Percentiles rank a stretch among this genome's conserved stretches.
Evolutionary conservation across 1,140 invertebrate species (phyloP).

Genomic region (Nixonia krombeini): DNA sequence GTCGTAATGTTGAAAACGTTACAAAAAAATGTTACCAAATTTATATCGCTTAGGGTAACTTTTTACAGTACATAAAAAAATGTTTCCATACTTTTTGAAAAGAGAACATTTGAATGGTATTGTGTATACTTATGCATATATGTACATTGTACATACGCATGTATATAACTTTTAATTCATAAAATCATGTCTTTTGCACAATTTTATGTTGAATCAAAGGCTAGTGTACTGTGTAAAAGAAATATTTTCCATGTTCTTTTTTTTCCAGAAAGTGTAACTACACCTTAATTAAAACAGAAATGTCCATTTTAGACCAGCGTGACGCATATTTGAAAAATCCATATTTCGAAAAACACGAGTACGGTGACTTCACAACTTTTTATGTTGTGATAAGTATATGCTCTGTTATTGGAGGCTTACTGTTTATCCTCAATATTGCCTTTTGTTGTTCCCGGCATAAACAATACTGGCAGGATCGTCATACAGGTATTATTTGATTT

Average conservation of each 20-base stretch:
- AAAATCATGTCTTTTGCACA: no score
- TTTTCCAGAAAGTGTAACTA: constrained; percentile 64
- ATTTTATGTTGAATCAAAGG: no score
- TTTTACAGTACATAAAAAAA: no score
- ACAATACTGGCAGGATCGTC: constrained; percentile 84
- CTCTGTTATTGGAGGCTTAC: constrained; percentile 77
- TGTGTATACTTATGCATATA: no score
- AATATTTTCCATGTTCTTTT: constrained; percentile 48
- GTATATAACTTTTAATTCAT: no score
- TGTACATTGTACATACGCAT: no score
- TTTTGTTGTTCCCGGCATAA: constrained; percentile 84
- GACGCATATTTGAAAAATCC: constrained; percentile 78
- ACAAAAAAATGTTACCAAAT: no score
- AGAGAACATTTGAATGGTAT: no score
- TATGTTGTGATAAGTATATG: constrained; percentile 85
- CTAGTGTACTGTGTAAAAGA: no score
- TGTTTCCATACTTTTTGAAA: no score
- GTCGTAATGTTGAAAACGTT: not conserved
- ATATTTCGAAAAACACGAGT: constrained; percentile 75
- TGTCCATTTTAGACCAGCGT: constrained; percentile 78
- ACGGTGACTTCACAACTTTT: constrained; percentile 80
- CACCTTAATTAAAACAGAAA: constrained; percentile 67
- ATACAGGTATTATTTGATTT: constrained; percentile 81
- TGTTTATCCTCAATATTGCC: constrained; percentile 83
- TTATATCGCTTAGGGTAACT: no score